Evolutionary conservation across 1,140 invertebrate species (phyloP).

Genomic region (Harlomillsia oculata): DNA sequence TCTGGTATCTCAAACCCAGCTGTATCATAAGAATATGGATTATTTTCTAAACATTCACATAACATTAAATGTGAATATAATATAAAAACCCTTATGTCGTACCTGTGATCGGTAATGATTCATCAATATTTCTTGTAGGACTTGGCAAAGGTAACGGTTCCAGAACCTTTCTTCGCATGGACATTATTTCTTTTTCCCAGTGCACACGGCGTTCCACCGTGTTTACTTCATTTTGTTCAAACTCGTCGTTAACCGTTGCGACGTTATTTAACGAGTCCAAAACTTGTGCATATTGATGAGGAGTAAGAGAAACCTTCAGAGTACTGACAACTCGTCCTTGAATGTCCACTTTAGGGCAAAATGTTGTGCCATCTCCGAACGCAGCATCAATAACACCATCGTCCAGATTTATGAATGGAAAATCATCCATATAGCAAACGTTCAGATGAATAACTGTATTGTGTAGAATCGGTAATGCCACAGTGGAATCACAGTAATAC

Average conservation of each 20-base stretch:
- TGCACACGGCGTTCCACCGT: slow-evolving; percentile 5
- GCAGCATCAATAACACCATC: neutral
- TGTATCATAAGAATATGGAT: slow-evolving; percentile 36
- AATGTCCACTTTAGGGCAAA: slow-evolving; percentile 44
- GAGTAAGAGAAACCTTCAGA: slow-evolving; percentile 70
- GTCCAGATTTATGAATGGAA: slow-evolving; percentile 1
- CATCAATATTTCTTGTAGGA: slow-evolving; percentile 24
- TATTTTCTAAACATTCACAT: neutral
- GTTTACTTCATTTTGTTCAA: slow-evolving; percentile 5
- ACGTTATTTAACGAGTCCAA: slow-evolving; percentile 51
- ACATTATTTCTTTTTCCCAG: slow-evolving; percentile 24
- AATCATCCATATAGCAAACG: slow-evolving; percentile 37
- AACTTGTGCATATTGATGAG: slow-evolving; percentile 79
- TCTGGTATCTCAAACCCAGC: slow-evolving; percentile 61
- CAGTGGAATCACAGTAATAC: slow-evolving; percentile 53
- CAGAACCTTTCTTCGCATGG: neutral
- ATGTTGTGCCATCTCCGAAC: neutral
- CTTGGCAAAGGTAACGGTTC: slow-evolving; percentile 26
- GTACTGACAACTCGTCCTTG: slow-evolving; percentile 70
- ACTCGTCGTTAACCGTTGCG: slow-evolving; percentile 18
- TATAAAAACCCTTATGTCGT: neutral
- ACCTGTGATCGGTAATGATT: slow-evolving; percentile 21
- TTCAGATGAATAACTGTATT: slow-evolving; percentile 67
- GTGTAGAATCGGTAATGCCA: slow-evolving; percentile 62
- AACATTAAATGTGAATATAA: neutral